Evolutionary conservation across 1,140 invertebrate genomes (phyloP), one percentile per base, ranked within the genome.

Genomic region (Philaenus spumarius): DNA sequence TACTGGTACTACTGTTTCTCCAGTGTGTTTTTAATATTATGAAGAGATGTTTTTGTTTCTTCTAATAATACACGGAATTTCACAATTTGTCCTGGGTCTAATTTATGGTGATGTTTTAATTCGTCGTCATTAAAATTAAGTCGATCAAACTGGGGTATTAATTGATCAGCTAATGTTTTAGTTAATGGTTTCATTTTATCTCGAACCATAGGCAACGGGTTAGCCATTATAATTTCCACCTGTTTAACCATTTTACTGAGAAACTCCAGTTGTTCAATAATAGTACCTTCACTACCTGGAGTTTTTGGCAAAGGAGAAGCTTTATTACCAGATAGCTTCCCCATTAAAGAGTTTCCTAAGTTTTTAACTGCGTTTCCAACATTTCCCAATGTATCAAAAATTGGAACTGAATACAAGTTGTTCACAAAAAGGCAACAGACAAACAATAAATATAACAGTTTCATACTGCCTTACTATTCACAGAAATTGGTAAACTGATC

Each of bases 171-270:
- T n/a, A 50, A 26, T n/a, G 47, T 50, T 19, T 50, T 20, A 2
- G 24, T 26, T 14, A 30, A 26, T n/a, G 47, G 47, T n/a, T 26
- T 23, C 47, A 50, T 50, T 26, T 30, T 30, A 9, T 30, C 26
- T 30, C 9, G 3, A 30, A 30, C 3, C 26, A 30, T 30, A 30
- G 26, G 26, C 26, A 30, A 4, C 14, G 39, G 39, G 19, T n/a
- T 15, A 15, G 14, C 39, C 14, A 42, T 19, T 2, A 42, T 42
- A 4, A 14, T 42, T 34, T 26, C 12, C 2, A 50, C 47, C 22
- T 50, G 47, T 26, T 50, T 50, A 23, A 50, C 23, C 47, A 50
- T 50, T 26, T 50, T 50, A 26, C 30, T 50, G 14, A 50, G 23
- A 19, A 50, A 50, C 20, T 50, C 47, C 22, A 50, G 23, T 50